Evolutionary conservation across 2,113 vertebrate species (phyloP), one percentile per base, ranked within the genome.

Genomic region (Callocephalon fimbriatum): DNA sequence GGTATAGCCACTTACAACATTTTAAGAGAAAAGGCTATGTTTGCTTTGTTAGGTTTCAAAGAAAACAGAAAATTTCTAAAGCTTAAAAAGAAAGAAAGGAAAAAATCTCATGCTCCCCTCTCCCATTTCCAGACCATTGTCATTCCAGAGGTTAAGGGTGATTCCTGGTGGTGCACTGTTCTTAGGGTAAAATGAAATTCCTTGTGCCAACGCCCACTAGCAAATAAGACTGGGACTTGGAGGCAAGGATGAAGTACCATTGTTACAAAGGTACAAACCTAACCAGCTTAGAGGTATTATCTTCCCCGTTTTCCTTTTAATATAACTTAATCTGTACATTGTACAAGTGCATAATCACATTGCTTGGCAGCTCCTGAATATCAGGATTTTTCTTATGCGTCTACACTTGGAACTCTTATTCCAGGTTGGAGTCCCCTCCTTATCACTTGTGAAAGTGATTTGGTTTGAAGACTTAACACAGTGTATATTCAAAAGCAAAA

Each of bases 121-220:
- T 73, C 93, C 40, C 26, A 25, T 78, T 70, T 91, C 84, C 45
- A 92, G 45, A 51, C 37, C 12, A 2, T 5, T 93, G 40, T 68
- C 82, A 59, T 81, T 83, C 38, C 76, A 79, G 61, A 35, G 13
- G 15, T 86, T 93, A 90, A 88, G 21, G 63, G 54, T 77, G 42
- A 66, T 61, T 91, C 35, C 53, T 51, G 38, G 29, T 10, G 9
- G 27, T 19, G 12, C 23, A 67, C 32, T 51, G 27, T 25, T 74
- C 93, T 93, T 38, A 91, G 83, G 63, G 88, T 74, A 78, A 95
- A 97, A 77, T 56, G 59, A 74, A 85, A 90, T 65, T 91, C 72
- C 59, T 61, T 86, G 53, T 85, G 74, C 45, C 48, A 47, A 27
- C 4, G 32, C 89, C 91, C 94, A 79, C 82, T 95, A 82, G 72